Conservation (phyloP, 2,888 invertebrate species). For the Galerucella pusilla region DNA sequence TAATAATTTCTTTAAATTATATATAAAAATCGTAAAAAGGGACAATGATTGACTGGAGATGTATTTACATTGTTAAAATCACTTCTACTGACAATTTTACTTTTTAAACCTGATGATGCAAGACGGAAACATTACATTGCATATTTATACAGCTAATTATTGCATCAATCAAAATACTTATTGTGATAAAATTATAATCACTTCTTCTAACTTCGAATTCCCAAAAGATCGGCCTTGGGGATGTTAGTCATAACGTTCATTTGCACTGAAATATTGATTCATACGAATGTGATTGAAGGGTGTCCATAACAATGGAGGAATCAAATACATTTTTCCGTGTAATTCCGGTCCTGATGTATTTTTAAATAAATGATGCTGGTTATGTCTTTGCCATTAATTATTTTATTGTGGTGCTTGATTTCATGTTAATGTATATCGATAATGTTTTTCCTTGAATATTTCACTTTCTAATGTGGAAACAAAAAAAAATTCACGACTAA, state of each 20-base stretch:
- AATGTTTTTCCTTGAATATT: slow-evolving; percentile 43
- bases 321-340: neutral
- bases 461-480: slow-evolving; percentile 37
- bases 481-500: slow-evolving; percentile 32
- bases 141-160: neutral
- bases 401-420: slow-evolving; percentile 43
- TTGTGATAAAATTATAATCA: no score
- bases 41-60: no score
- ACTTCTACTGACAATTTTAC: no score
- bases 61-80: no score
- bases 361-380: slow-evolving; percentile 45
- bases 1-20: no score
- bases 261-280: no score
- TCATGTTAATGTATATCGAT: slow-evolving; percentile 37
- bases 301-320: neutral
- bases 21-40: no score
- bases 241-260: no score
- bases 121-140: neutral
- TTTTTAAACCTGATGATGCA: neutral
- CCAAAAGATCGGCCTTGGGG: no score
- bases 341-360: slow-evolving; percentile 24
- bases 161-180: neutral
- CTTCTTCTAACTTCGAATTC: no score
- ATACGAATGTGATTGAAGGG: no score
- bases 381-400: slow-evolving; percentile 48